A percentile compares a stretch with the other conserved stretches of the same genome.
Evolutionary conservation across 2,888 invertebrate species (phyloP).

Genomic region (Liopterus haemorrhoidalis): DNA sequence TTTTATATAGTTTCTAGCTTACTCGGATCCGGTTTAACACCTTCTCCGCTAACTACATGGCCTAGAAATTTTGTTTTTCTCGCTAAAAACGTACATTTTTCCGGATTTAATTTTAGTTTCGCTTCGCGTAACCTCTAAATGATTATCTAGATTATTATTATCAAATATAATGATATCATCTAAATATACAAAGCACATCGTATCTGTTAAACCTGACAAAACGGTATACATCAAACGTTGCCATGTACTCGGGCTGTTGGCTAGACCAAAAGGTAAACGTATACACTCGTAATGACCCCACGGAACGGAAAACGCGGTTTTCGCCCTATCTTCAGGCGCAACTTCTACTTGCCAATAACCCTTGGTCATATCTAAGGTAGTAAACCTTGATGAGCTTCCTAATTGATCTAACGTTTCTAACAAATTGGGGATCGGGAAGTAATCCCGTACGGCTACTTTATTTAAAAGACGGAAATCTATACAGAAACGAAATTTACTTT

Average conservation of each 20-base stretch:
- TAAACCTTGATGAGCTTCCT: conserved; percentile 24
- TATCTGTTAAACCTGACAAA: conserved; percentile 29
- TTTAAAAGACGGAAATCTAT: conserved; percentile 27
- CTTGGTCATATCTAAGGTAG: conserved; percentile 26
- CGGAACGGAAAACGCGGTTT: conserved; percentile 28
- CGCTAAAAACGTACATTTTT: conserved; percentile 30
- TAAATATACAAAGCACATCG: conserved; percentile 29
- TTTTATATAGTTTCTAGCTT: conserved; percentile 18
- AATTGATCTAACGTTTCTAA: conserved; percentile 26
- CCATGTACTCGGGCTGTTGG: conserved; percentile 34
- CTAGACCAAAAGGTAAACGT: conserved; percentile 36
- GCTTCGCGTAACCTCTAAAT: conserved; percentile 22
- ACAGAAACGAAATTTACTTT: conserved; percentile 25
- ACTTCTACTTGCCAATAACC: conserved; percentile 29
- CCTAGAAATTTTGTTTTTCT: conserved; percentile 23
- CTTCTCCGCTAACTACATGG: conserved; percentile 20
- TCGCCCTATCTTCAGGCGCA: conserved; percentile 24
- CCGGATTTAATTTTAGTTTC: conserved; percentile 26
- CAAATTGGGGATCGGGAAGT: conserved; percentile 27
- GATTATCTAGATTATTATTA: conserved; percentile 20
- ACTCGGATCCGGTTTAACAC: conserved; percentile 23
- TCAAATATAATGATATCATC: conserved; percentile 26
- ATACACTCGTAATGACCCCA: conserved; percentile 35
- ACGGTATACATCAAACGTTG: conserved; percentile 35
- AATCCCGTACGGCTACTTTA: conserved; percentile 26